A percentile compares a stretch with the other conserved stretches of the same genome.
Conservation (phyloP, 1,140 invertebrate genomes). For the Babylonia areolata region DNA sequence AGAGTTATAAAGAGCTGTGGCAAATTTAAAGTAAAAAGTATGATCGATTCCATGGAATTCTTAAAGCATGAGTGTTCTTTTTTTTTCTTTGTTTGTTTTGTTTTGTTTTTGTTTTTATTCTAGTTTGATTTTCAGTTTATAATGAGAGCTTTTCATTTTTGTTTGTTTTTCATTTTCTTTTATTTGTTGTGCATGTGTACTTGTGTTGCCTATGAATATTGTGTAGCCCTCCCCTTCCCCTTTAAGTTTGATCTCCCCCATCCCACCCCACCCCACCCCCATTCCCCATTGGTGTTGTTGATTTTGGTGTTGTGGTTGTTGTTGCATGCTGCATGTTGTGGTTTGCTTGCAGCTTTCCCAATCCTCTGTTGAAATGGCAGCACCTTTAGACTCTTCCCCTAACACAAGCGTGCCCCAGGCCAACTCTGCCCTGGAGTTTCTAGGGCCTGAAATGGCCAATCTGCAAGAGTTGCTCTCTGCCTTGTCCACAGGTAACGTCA, state of each 20-base stretch:
- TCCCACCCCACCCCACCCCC: too few species aligned
- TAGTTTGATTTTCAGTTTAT: too few species aligned
- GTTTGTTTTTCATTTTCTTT: too few species aligned
- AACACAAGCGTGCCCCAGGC: constrained; percentile 37
- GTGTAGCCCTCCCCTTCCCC: too few species aligned
- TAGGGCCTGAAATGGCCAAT: constrained; percentile 79
- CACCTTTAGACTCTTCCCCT: constrained; percentile 8
- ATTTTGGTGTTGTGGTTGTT: constrained; percentile 19
- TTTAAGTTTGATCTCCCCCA: background rate
- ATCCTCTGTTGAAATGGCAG: constrained; percentile 22
- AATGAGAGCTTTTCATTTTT: too few species aligned
- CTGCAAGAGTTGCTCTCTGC: constrained; percentile 79
- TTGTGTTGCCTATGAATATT: too few species aligned
- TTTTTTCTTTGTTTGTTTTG: background rate
- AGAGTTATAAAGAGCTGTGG: too few species aligned
- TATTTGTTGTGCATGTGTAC: too few species aligned
- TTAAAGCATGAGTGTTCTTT: background rate
- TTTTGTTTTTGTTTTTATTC: too few species aligned
- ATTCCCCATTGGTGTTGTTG: background rate
- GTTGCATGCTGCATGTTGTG: constrained; percentile 46
- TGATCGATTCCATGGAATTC: too few species aligned
- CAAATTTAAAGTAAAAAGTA: too few species aligned
- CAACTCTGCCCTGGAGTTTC: constrained; percentile 69
- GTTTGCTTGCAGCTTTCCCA: constrained; percentile 35
- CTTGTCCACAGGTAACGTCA: constrained; percentile 74